phyloP scores from a whole-genome alignment of 2,888 invertebrate genomes.

The Erebia ligea region DNA sequence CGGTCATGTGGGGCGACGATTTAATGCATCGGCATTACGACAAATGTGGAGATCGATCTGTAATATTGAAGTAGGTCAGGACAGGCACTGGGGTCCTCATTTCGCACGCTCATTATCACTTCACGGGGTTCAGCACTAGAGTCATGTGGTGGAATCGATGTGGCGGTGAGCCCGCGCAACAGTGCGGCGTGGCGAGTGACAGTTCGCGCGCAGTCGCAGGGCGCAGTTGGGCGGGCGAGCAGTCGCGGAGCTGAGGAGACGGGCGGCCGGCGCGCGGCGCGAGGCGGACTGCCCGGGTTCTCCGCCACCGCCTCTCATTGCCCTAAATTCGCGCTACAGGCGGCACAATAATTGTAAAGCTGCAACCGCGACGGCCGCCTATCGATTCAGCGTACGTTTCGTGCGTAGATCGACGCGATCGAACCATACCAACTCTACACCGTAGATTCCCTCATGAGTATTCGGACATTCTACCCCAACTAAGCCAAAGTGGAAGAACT shows the following conservation, averaged over 20 bases:
- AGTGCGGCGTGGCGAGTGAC: constrained; percentile 47
- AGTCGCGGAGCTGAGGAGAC: constrained; percentile 47
- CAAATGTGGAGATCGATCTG: constrained; percentile 46
- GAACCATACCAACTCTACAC: no score
- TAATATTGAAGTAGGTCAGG: constrained; percentile 50
- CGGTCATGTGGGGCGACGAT: constrained; percentile 36
- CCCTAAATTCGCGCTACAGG: constrained; percentile 76
- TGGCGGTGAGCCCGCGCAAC: constrained; percentile 55
- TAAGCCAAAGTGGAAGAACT: no score
- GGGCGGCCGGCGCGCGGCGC: constrained; percentile 68
- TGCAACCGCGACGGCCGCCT: constrained; percentile 72
- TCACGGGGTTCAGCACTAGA: constrained; percentile 40
- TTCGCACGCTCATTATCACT: constrained; percentile 45
- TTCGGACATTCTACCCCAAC: no score
- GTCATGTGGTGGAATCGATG: constrained; percentile 42
- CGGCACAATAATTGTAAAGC: constrained; percentile 75
- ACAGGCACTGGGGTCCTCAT: constrained; percentile 45
- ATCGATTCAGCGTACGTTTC: constrained; percentile 70
- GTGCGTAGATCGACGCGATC: no score
- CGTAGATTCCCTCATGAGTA: no score
- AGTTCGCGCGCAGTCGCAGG: constrained; percentile 45
- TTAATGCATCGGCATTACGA: constrained; percentile 43
- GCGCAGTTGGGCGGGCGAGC: constrained; percentile 32
- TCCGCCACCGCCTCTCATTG: constrained; percentile 63
- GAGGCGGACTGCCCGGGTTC: constrained; percentile 62